These are phyloP conservation scores for Cyclophora albipunctata DNA, from an alignment of 2,888 invertebrate genomes.

Conservation along the genomic window DNA sequence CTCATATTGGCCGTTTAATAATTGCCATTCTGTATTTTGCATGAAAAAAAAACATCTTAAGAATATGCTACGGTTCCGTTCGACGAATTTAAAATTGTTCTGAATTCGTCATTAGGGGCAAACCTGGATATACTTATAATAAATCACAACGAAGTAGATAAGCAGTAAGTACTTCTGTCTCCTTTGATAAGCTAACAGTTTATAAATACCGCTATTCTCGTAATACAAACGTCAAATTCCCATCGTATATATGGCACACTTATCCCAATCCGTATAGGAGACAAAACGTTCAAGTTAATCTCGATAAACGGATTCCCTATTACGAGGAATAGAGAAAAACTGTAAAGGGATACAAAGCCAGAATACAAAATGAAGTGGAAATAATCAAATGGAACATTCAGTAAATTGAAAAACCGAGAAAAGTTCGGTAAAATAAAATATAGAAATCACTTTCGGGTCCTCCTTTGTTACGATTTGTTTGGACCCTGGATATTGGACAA, in stretches of 20 bases:
- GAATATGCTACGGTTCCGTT: too few relatives aligned
- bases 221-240: constrained; percentile 4
- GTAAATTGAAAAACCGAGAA: constrained; percentile 38
- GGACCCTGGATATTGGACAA: constrained; percentile 8
- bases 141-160: too few relatives aligned
- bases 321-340: constrained; percentile 25
- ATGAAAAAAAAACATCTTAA: too few relatives aligned
- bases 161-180: too few relatives aligned
- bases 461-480: constrained; percentile 3
- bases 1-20: too few relatives aligned
- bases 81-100: too few relatives aligned
- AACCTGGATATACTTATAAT: too few relatives aligned
- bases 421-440: constrained; percentile 31
- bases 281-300: constrained; percentile 26
- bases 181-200: too few relatives aligned
- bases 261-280: constrained; percentile 20
- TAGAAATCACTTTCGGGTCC: constrained; percentile 24
- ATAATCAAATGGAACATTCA: constrained; percentile 31
- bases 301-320: constrained; percentile 24
- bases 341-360: constrained; percentile 24
- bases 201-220: neutral
- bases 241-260: constrained; percentile 16
- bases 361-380: constrained; percentile 35
- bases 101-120: too few relatives aligned
- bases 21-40: too few relatives aligned